Percentiles rank a stretch among this genome's conserved stretches.
Evolutionary conservation across 2,113 vertebrate genomes (phyloP).

Genomic region (Cephalopholis sonnerati): DNA sequence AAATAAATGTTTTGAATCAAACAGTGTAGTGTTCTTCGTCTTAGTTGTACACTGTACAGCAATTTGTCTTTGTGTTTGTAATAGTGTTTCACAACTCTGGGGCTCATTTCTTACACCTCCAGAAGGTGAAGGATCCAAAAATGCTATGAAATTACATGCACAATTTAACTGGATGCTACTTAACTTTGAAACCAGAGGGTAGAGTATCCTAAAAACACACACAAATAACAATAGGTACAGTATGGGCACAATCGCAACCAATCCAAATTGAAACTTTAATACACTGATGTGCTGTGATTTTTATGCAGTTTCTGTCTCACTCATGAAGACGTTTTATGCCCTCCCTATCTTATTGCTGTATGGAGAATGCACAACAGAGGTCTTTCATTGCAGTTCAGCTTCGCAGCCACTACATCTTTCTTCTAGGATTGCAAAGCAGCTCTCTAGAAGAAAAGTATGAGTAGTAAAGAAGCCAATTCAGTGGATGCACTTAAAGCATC

Average conservation of each 20-base stretch:
- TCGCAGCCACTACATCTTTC: conserved; percentile 9
- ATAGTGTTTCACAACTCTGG: background rate
- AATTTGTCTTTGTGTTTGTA: background rate
- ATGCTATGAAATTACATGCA: background rate
- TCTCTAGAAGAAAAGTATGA: conserved; percentile 32
- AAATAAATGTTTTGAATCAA: too few relatives aligned
- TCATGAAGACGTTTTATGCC: background rate
- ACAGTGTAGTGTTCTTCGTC: too few relatives aligned
- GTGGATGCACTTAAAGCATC: conserved; percentile 32
- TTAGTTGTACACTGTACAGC: too few relatives aligned
- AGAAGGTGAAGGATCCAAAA: background rate
- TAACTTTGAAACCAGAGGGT: background rate
- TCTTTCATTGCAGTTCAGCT: conserved; percentile 32
- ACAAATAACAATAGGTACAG: background rate
- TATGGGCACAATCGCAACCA: background rate
- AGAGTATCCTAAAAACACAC: background rate
- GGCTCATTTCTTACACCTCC: background rate
- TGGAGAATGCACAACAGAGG: conserved; percentile 9
- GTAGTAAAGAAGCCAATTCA: conserved; percentile 29
- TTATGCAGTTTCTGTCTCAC: background rate
- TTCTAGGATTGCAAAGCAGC: conserved; percentile 40
- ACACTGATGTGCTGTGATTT: background rate
- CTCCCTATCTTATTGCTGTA: background rate
- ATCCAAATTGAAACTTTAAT: background rate
- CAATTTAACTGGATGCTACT: background rate